phyloP scores from a whole-genome alignment of 92 coral and sea anemone genomes.

The Blastomussa wellsi region DNA sequence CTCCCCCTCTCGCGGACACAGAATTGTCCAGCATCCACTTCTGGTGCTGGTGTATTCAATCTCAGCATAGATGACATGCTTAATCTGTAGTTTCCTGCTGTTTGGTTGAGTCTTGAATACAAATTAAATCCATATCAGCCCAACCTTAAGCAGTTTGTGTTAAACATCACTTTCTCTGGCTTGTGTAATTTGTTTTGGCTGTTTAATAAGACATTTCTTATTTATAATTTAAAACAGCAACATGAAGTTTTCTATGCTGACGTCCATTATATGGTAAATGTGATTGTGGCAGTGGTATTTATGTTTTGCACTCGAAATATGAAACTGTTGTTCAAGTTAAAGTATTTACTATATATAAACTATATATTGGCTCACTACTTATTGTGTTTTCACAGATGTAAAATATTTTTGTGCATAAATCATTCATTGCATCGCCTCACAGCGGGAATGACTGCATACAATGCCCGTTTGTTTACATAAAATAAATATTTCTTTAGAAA shows the following conservation, averaged over 20 bases:
- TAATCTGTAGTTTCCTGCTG: not conserved
- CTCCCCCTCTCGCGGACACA: not conserved
- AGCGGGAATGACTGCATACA: not conserved
- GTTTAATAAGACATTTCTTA: conserved; percentile 10
- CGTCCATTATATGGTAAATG: not conserved
- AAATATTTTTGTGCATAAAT: too few relatives aligned
- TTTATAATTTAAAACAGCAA: conserved; percentile 11
- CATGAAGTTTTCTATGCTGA: not conserved
- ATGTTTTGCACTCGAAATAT: not conserved
- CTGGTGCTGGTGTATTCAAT: not conserved
- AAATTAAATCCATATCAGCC: not conserved
- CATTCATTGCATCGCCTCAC: not conserved
- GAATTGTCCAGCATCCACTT: not conserved
- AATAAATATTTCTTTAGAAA: not conserved
- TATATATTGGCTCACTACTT: not conserved
- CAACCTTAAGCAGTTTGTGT: not conserved
- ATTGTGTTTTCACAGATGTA: not conserved
- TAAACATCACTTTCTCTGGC: not conserved
- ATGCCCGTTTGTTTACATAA: not conserved
- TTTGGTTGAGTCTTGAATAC: not conserved
- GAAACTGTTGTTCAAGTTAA: not conserved
- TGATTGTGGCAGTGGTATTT: not conserved
- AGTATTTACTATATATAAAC: not conserved
- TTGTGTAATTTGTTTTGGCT: not conserved
- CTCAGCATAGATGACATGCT: not conserved